Evolutionary conservation across 2,888 invertebrate genomes (phyloP), one percentile per base, ranked within the genome.

Genomic region (Laspeyria flexula): DNA sequence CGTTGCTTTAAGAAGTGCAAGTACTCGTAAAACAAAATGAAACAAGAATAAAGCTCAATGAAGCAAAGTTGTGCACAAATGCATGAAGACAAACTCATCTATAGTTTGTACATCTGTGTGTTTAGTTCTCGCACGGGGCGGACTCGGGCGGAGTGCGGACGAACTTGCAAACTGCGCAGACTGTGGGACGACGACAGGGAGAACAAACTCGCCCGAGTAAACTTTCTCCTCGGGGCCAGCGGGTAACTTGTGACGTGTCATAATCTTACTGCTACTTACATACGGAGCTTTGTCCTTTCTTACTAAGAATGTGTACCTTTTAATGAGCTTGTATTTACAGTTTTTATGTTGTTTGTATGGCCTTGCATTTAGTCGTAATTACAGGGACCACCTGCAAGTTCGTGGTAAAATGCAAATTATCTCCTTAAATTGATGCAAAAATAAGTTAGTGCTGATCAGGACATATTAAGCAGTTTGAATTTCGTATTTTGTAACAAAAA

Each of bases 241-340:
- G 79, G 64, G 75, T 63, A 78, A 84, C 84, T 85, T 81, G 72
- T 79, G 81, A 83, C 74, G 80, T 77, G 79, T 81, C 78, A 83
- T 83, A 83, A 85, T 84, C 81, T 78, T 69, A 71, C 66, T 69
- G 61, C 70, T 60, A 66, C 65, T 76, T 68, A 62, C 57, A 65
- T 65, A 71, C 64, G 55, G 56, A 62, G n/a, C 33, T 10, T 25
- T 48, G 54, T 61, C 62, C 55, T 58, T 47, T 35, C 47, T n/a
- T 47, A 49, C 42, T 45, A 29, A 41, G 40, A 53, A 60, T 58
- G 58, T 59, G 37, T 51, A 43, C 27, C 55, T 52, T 59, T 46
- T 46, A 39, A 46, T 64, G 18, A 34, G 18, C 37, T 52, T 38
- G 29, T 15, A 6, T 16, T 16, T 13, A 11, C 15, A 18, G 16